Base-by-base conservation (phyloP, 2,888 invertebrate genomes). In the Rotaria sp. region DNA sequence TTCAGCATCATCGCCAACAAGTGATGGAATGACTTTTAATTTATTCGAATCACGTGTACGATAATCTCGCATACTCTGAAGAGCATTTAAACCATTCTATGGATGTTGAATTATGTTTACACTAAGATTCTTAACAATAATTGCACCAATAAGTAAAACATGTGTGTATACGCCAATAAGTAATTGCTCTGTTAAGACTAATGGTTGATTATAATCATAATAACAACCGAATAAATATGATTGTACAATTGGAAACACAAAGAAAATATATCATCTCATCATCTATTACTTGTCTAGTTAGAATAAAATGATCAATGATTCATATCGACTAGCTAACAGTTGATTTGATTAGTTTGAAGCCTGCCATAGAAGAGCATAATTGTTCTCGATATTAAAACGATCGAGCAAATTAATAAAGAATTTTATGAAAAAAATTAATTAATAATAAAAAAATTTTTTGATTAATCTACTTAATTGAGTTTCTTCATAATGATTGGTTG, bases 211-310 rank as follows among this genome's bases (percentile, higher is more conserved):
- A 57, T 80, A 85, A 30, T 80, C 52, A 80, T 85, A 85, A 52
- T 85, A 85, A 85, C 85, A 85, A 21, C 75, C 75, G 45, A 85
- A 84, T 30, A 85, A 26, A 85, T 80, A 85, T 7, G 41, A 59
- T 30, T n/a, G 48, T n/a, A 30, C 45, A 41, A n/a, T n/a, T 4
- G 80, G 41, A 80, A 80, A 26, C 10, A 80, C 1, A 3, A 80
- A 8, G 13, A 80, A 18, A n/a, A 80, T 35, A 15, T 15, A 21
- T 4, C 35, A 67, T 21, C 15, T 67, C 67, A 67, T 67, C 67
- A 30, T 18, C 11, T 24, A 0, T 55, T 55, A 2, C n/a, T n/a
- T 55, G n/a, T n/a, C 55, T 35, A 15, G 11, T 5, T 21, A 1
- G 18, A 21, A 3, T 67, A 35, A 38, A 21, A 35, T 21, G 21